Evolutionary conservation across 2,888 invertebrate species (phyloP), one percentile per base, ranked within the genome.

Genomic region (Melieria picta): DNA sequence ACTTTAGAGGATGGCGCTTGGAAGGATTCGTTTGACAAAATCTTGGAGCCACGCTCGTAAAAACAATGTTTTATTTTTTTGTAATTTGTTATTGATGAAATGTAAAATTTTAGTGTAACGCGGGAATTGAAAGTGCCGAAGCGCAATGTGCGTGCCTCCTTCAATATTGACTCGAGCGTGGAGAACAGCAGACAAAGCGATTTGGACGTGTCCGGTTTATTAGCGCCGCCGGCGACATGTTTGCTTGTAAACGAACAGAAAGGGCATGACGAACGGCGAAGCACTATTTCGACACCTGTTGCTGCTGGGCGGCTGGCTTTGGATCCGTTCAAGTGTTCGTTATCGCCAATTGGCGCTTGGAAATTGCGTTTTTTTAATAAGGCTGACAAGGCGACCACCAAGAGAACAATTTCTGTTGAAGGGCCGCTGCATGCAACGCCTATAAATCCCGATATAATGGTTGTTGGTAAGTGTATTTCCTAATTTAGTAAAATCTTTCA

Each of bases 1-100:
- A 80, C 83, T 3, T 70, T 83, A 5, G 79, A 81, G 30, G 81
- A 83, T 60, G 81, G 81, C 47, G 80, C 77, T 7, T 85, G 84
- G 85, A 82, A 82, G 58, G 86, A 85, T 73, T 82, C 86, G 0
- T 85, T 85, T 70, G 85, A 85, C 65, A 80, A 78, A 55, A 69
- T 85, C 47, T 65, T 85, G 11, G 82, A 80, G 11, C 74, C 75
- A n/a, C 75, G 77, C 65, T 78, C 81, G 85, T 85, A 30, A 30
- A 30, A 30, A 30, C 1, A 30, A 30, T 30, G 30, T 77, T 77
- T 82, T 74, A 45, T 63, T 13, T 10, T 2, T 47, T n/a, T 16
- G 3, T 6, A 5, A 50, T 47, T 9, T 62, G 5, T 62, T 10
- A 30, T 42, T 55, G 7, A 46, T 58, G 46, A n/a, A 56, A 43